phyloP scores from a whole-genome alignment of 2,113 vertebrate genomes.

The Petrocephalus zakoni region DNA sequence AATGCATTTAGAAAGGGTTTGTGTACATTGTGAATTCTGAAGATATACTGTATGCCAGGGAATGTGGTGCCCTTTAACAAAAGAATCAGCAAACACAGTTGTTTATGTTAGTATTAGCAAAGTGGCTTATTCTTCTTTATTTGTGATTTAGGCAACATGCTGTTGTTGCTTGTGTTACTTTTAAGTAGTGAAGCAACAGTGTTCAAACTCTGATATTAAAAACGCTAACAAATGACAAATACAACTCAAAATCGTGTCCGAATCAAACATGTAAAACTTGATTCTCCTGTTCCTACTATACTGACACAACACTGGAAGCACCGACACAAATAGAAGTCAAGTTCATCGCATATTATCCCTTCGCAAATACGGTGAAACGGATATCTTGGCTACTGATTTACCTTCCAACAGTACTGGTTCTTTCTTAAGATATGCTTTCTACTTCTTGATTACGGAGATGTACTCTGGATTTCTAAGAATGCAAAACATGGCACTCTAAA shows the following conservation, averaged over 20 bases:
- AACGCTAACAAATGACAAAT: background rate
- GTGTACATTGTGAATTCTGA: background rate
- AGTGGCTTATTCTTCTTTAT: background rate
- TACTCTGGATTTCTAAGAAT: background rate
- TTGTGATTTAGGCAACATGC: background rate
- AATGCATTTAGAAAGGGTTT: background rate
- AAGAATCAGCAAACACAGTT: background rate
- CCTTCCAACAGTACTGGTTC: background rate
- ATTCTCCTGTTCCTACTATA: background rate
- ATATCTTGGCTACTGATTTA: background rate
- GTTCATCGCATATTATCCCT: background rate
- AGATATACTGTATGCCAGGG: background rate
- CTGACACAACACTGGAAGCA: background rate
- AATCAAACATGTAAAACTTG: background rate
- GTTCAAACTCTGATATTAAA: background rate
- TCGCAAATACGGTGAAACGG: background rate
- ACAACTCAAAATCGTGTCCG: background rate
- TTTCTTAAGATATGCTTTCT: background rate
- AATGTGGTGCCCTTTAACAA: background rate
- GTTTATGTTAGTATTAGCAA: background rate
- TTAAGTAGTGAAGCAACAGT: background rate
- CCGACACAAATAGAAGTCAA: background rate
- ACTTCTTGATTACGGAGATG: background rate
- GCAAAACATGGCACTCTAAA: background rate
- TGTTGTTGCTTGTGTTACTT: background rate